Conservation (phyloP, 1,140 invertebrate genomes). For the Pseudomyrmex gracilis region DNA sequence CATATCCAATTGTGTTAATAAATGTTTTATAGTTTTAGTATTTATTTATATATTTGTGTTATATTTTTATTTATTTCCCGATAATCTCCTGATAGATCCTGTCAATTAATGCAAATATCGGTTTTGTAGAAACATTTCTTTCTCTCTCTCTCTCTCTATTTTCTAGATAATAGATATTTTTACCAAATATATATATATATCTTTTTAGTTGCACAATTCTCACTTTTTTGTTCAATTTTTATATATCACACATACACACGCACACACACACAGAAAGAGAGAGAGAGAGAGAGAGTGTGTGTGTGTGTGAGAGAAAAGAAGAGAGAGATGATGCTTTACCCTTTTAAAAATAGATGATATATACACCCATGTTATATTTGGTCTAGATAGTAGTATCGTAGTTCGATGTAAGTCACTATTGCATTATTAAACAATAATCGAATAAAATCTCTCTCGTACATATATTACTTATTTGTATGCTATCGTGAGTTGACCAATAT, state of each 20-base stretch:
- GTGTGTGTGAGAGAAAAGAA: too few species aligned
- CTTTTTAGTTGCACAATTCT: constrained; percentile 2
- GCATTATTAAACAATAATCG: constrained; percentile 28
- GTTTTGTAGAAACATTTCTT: not conserved
- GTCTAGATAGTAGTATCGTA: not conserved
- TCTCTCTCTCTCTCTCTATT: not conserved
- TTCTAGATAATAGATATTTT: constrained; percentile 1
- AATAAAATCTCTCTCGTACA: constrained; percentile 24
- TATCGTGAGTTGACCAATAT: not conserved
- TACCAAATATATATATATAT: not conserved
- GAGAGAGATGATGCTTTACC: not conserved
- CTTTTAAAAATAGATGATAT: constrained; percentile 31
- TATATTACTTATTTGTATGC: not conserved
- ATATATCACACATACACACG: not conserved
- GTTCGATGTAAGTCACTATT: constrained; percentile 25
- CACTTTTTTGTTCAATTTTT: not conserved
- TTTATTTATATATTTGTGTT: constrained; percentile 68
- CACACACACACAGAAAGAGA: too few species aligned
- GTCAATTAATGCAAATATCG: not conserved
- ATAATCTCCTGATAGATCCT: constrained; percentile 53
- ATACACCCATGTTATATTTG: not conserved
- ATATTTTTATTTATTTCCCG: constrained; percentile 75
- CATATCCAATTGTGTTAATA: constrained; percentile 77
- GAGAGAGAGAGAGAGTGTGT: too few species aligned
- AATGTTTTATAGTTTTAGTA: constrained; percentile 77